phyloP scores from a whole-genome alignment of 2,797 vertebrate genomes.

The Myotis pilosus region DNA sequence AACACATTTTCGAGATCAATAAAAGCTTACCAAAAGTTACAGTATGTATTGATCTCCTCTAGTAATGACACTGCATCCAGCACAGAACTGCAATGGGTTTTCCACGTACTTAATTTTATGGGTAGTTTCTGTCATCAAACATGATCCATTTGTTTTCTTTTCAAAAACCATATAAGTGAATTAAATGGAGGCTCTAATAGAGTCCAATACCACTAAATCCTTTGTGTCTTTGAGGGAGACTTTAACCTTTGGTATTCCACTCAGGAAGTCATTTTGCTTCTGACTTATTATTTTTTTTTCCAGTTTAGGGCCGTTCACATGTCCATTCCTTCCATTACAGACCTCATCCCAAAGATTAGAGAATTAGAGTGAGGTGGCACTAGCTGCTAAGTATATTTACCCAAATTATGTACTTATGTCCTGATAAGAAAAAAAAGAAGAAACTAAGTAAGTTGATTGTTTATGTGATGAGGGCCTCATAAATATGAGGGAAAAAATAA shows the following conservation, averaged over 20 bases:
- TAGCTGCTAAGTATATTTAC: background rate
- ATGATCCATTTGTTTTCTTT: slow-evolving; percentile 16
- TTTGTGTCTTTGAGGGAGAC: background rate
- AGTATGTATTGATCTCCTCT: slow-evolving; percentile 26
- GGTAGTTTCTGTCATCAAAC: background rate
- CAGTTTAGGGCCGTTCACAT: background rate
- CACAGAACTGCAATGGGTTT: background rate
- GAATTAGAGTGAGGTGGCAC: background rate
- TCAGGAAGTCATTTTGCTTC: background rate
- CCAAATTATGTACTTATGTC: background rate
- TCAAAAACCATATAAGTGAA: slow-evolving; percentile 8
- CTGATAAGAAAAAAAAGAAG: background rate
- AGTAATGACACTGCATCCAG: slow-evolving; percentile 11
- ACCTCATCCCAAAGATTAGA: background rate
- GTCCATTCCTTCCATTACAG: background rate
- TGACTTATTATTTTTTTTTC: background rate
- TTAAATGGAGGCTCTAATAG: background rate
- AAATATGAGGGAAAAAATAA: background rate
- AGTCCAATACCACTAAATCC: background rate
- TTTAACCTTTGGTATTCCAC: background rate
- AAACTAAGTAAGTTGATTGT: background rate
- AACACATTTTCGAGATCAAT: slow-evolving; percentile 39
- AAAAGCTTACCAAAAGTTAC: slow-evolving; percentile 31
- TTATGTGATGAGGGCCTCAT: background rate
- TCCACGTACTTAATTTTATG: slow-evolving; percentile 45